phyloP scores from a whole-genome alignment of 2,797 vertebrate genomes.

The Pangasius krempfi region DNA sequence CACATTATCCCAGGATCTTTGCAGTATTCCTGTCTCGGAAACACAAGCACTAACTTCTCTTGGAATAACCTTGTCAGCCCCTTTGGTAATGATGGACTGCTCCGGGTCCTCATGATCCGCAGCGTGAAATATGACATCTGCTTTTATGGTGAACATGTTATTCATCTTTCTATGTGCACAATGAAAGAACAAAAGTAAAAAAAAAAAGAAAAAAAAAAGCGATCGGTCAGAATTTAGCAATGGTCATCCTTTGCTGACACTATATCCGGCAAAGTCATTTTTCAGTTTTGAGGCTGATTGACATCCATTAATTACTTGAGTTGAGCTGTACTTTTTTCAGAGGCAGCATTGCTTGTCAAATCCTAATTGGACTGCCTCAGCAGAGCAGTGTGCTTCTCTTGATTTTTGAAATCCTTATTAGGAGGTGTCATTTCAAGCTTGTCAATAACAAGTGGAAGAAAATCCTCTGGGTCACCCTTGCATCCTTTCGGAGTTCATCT shows the following conservation, averaged over 20 bases:
- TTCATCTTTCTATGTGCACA: conserved; percentile 60
- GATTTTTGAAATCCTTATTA: background rate
- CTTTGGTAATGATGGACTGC: conserved; percentile 38
- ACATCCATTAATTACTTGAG: conserved; percentile 9
- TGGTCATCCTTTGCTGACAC: background rate
- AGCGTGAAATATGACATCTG: conserved; percentile 71
- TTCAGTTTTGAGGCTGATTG: conserved; percentile 5
- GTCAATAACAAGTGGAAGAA: conserved; percentile 13
- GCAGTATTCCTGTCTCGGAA: conserved; percentile 58
- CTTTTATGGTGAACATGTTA: conserved; percentile 67
- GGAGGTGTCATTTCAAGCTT: conserved; percentile 11
- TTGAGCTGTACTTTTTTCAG: background rate
- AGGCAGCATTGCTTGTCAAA: conserved; percentile 17
- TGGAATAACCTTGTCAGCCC: conserved; percentile 34
- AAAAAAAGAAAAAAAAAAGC: background rate
- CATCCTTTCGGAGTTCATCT: conserved; percentile 11
- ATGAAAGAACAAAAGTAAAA: conserved; percentile 14
- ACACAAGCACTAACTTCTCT: conserved; percentile 6
- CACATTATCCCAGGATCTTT: conserved; percentile 52
- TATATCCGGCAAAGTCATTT: background rate
- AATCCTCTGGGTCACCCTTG: background rate
- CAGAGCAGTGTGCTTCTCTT: conserved; percentile 16
- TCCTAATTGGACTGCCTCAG: conserved; percentile 11
- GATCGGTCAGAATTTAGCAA: conserved; percentile 12
- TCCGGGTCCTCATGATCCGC: conserved; percentile 63